Base-by-base conservation (phyloP, 2,888 invertebrate genomes). In the Polyommatus icarus region DNA sequence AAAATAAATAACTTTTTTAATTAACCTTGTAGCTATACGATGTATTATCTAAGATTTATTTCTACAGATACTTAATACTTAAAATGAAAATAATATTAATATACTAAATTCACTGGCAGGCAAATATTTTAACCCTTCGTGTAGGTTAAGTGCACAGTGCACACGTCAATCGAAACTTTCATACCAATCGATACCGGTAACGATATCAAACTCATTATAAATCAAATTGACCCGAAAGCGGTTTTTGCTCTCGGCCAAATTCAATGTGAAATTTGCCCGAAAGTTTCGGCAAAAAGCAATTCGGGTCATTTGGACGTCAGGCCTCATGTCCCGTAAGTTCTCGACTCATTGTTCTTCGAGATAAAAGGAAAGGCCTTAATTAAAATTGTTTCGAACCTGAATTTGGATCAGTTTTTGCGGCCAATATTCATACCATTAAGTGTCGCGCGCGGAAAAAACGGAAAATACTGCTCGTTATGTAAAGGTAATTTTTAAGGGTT, bases 191-290 rank as follows among this genome's bases (percentile, higher is more conserved):
- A 83, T 81, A 81, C 82, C 78, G 79, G 84, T 85, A 92, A 91
- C 88, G 91, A 90, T 92, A 93, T 90, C 93, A 92, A 92, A 92
- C 87, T 84, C 87, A 86, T 87, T 84, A 92, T 92, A 91, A 92
- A 92, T 93, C 91, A 93, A 90, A 91, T 86, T 91, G 91, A 91
- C 92, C 92, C 87, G 87, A 83, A 89, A 89, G 86, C 80, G 81
- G 24, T 84, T 84, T 85, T 87, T 83, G 89, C 92, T 91, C 89
- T 91, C 91, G 90, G 91, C 91, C 89, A 91, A 91, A 89, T 92
- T 90, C 79, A 91, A 91, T 90, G 84, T 87, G 85, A 88, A 90
- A 92, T 93, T 91, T 86, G 87, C 91, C 91, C 80, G 91, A 91
- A 88, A 90, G 92, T 93, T 91, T 86, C 87, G 91, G 91, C 80